phyloP scores from a whole-genome alignment of 53 echinoderm and acorn worm genomes.

The Echinometra lucunter region DNA sequence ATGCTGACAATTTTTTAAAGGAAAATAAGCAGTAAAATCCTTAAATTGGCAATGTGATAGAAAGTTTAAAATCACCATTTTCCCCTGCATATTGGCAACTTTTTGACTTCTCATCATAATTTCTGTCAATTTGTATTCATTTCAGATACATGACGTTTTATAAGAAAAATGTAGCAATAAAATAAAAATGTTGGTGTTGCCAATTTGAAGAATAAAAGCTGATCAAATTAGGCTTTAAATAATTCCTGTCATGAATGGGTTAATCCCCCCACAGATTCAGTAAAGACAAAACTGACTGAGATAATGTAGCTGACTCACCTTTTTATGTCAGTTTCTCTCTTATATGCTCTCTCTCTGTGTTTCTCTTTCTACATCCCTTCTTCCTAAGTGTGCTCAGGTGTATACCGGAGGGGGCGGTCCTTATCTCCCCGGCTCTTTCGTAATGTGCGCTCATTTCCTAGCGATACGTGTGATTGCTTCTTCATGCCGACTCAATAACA shows the following conservation, averaged over 20 bases:
- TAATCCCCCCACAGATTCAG: background rate
- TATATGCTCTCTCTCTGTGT: background rate
- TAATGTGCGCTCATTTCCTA: constrained; percentile 51
- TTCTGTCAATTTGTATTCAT: too few relatives aligned
- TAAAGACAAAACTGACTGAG: background rate
- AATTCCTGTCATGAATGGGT: too few relatives aligned
- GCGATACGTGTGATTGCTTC: constrained; percentile 49
- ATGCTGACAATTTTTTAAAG: too few relatives aligned
- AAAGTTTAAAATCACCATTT: too few relatives aligned
- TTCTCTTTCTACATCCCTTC: background rate
- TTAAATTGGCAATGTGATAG: too few relatives aligned
- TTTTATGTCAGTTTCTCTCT: background rate
- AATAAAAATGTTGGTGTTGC: too few relatives aligned
- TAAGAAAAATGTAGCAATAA: too few relatives aligned
- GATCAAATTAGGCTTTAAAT: background rate
- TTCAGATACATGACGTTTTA: too few relatives aligned
- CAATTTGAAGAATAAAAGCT: too few relatives aligned
- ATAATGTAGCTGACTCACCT: background rate
- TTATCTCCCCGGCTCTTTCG: constrained; percentile 14
- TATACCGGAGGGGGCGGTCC: background rate
- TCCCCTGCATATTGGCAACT: too few relatives aligned
- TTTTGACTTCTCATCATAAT: too few relatives aligned
- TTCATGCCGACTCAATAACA: constrained; percentile 51
- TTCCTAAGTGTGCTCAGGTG: background rate
- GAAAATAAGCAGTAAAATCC: too few relatives aligned